phyloP scores from a whole-genome alignment of 2,797 vertebrate species.

The Eulemur coronatus region DNA sequence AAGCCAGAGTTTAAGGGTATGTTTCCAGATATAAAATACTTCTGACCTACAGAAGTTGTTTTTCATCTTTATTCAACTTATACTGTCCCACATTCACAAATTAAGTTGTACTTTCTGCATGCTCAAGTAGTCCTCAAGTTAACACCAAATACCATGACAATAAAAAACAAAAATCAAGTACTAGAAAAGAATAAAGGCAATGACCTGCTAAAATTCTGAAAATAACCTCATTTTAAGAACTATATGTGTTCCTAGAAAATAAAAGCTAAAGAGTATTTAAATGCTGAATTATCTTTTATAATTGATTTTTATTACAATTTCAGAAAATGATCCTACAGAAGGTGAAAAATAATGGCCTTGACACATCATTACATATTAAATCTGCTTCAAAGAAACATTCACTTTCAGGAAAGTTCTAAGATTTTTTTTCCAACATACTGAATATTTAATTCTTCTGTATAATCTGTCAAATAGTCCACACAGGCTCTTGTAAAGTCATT shows the following conservation, averaged over 20 bases:
- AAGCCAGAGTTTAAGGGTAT: neutral
- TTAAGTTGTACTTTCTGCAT: neutral
- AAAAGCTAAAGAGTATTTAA: constrained; percentile 19
- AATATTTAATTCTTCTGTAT: constrained; percentile 23
- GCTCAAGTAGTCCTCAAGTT: neutral
- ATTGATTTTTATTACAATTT: constrained; percentile 44
- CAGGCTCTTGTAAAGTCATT: neutral
- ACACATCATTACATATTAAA: constrained; percentile 31
- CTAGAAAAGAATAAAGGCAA: neutral
- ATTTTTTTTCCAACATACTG: neutral
- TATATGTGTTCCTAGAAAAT: neutral
- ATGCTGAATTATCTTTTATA: constrained; percentile 50
- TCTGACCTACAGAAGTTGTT: constrained; percentile 11
- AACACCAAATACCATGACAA: constrained; percentile 46
- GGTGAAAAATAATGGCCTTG: neutral
- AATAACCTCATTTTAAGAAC: constrained; percentile 47
- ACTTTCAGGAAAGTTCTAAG: neutral
- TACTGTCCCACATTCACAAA: neutral
- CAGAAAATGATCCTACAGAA: neutral
- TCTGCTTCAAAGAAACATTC: constrained; percentile 8
- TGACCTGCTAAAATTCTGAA: constrained; percentile 1
- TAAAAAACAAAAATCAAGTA: constrained; percentile 42
- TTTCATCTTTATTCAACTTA: constrained; percentile 40
- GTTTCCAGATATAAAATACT: constrained; percentile 45
- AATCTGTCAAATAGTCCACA: neutral